A percentile compares a stretch with the other conserved stretches of the same genome.
Conservation (phyloP, 2,888 invertebrate species). For the Eremobia ochroleuca region DNA sequence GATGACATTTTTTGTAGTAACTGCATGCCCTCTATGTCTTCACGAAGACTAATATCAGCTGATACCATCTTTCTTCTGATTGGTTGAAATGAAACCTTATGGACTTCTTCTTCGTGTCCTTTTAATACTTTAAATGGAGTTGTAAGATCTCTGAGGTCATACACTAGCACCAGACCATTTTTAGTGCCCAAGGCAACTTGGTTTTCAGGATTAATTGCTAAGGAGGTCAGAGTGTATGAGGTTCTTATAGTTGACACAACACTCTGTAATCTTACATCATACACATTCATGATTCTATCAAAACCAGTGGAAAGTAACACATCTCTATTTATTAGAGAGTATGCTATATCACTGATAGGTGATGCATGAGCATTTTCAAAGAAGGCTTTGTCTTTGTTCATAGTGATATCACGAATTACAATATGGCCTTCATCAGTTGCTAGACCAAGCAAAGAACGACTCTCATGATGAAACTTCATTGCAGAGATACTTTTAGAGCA, state of each 20-base stretch:
- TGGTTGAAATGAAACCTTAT: constrained; percentile 88
- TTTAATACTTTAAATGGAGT: constrained; percentile 86
- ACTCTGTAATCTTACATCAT: constrained; percentile 89
- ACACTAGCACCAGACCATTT: constrained; percentile 89
- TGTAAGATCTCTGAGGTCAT: constrained; percentile 90
- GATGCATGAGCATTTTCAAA: constrained; percentile 90
- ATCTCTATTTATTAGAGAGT: constrained; percentile 90
- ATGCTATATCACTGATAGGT: constrained; percentile 90
- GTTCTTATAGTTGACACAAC: constrained; percentile 86
- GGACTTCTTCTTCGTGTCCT: constrained; percentile 89
- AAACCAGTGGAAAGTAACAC: constrained; percentile 90
- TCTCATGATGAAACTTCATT: constrained; percentile 89
- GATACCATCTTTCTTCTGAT: constrained; percentile 78
- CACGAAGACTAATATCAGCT: constrained; percentile 85
- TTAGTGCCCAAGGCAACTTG: constrained; percentile 90
- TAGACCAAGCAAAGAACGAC: constrained; percentile 84
- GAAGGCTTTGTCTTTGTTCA: constrained; percentile 86
- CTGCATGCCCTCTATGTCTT: constrained; percentile 78
- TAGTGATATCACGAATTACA: constrained; percentile 84
- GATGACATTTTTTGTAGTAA: constrained; percentile 76
- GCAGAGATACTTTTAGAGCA: constrained; percentile 86
- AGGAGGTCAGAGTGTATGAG: constrained; percentile 82
- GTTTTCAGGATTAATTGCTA: constrained; percentile 86
- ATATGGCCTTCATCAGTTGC: constrained; percentile 90
- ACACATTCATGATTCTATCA: constrained; percentile 91